These are phyloP conservation scores for Gymnothorax javanicus DNA, from an alignment of 2,797 vertebrate species.

Conservation along the genomic window DNA sequence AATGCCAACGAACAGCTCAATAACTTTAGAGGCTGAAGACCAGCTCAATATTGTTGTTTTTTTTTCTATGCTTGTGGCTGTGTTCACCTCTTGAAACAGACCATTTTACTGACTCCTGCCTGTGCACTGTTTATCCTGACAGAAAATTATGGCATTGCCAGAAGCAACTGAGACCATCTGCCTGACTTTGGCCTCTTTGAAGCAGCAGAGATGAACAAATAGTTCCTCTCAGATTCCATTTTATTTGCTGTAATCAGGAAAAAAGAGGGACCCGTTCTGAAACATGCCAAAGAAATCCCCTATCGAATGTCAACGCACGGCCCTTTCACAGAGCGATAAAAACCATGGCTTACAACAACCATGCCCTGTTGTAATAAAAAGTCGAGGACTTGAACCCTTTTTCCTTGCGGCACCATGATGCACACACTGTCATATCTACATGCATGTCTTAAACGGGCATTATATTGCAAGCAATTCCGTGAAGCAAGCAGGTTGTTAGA, in stretches of 20 bases:
- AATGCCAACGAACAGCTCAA: neutral
- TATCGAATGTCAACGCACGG: neutral
- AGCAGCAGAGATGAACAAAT: neutral
- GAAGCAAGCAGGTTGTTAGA: conserved; percentile 60
- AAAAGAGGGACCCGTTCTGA: neutral
- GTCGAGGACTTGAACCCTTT: conserved; percentile 3
- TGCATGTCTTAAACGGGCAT: conserved; percentile 22
- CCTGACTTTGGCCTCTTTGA: neutral
- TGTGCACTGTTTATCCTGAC: neutral
- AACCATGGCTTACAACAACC: neutral
- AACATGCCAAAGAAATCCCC: neutral
- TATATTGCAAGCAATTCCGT: conserved; percentile 12
- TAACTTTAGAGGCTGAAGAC: neutral
- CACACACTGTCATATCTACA: conserved; percentile 4
- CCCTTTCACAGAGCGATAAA: neutral
- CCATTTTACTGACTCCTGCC: conserved; percentile 12
- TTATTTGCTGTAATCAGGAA: conserved; percentile 11
- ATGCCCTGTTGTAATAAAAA: no score
- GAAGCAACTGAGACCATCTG: conserved; percentile 14
- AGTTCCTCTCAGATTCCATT: conserved; percentile 13
- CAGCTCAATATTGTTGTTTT: neutral
- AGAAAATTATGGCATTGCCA: neutral
- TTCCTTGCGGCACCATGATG: neutral
- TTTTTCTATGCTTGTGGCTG: neutral
- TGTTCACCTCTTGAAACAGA: neutral